Percentiles rank a stretch among this genome's conserved stretches.
phyloP scores from a whole-genome alignment of 2,113 vertebrate species.

The Candoia aspera region DNA sequence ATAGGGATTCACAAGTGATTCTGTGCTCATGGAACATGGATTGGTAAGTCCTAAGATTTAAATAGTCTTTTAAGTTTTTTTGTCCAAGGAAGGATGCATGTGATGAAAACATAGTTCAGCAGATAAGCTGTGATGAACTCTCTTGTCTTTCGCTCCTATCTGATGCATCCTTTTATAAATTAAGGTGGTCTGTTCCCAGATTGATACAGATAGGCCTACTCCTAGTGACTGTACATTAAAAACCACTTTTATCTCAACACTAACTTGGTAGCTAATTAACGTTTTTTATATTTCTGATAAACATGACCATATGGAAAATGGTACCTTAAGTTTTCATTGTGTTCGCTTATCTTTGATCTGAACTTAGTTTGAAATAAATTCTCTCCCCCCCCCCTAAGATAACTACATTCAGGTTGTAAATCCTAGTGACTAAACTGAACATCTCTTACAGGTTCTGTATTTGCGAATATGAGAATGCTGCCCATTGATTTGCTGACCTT shows the following conservation, averaged over 20 bases:
- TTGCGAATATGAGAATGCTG: not conserved
- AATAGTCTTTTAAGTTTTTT: not conserved
- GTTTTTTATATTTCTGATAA: not conserved
- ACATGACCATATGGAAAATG: not conserved
- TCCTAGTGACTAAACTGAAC: not conserved
- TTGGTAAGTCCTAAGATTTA: constrained; percentile 46
- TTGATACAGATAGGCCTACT: not conserved
- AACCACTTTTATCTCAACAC: not conserved
- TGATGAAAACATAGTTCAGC: constrained; percentile 75
- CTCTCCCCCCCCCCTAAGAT: not conserved
- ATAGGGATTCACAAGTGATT: not conserved
- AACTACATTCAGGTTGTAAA: not conserved
- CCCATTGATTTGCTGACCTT: not conserved
- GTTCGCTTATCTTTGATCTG: not conserved
- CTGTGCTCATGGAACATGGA: not conserved
- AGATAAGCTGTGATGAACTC: constrained; percentile 62
- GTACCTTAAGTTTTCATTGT: not conserved
- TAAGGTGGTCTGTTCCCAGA: not conserved
- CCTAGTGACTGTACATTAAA: not conserved
- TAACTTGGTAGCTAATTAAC: not conserved
- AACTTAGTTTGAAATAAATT: not conserved
- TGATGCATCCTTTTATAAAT: constrained; percentile 56
- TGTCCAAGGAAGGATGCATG: constrained; percentile 20
- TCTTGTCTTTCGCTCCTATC: constrained; percentile 66
- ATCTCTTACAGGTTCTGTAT: constrained; percentile 28